Evolutionary conservation across 2,797 vertebrate species (phyloP), one percentile per base, ranked within the genome.

Genomic region (Hydrolagus colliei): DNA sequence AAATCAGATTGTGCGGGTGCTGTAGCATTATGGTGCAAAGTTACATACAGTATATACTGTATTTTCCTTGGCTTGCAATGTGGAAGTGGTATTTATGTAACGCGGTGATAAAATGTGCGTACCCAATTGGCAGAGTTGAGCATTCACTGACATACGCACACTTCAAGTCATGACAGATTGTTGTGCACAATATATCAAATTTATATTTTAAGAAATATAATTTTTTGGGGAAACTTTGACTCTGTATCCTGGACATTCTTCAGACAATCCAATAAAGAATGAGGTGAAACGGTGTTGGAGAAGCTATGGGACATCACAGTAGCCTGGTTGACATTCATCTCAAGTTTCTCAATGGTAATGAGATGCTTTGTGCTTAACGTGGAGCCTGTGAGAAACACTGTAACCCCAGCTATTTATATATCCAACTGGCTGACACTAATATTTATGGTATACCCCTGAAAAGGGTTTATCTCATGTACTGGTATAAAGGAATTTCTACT

Each of bases 181-280:
- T 84, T 84, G 79, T 63, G 65, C 32, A 84, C 10, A 32, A 68
- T 84, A 84, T 84, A 67, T 52, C 65, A 71, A 84, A 84, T 71
- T 52, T 84, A 84, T 84, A 84, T 84, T 84, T 84, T 84, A 84
- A 68, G 32, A 18, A 61, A 71, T 41, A 13, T 68, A 82, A 68
- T 18, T 68, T 84, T 80, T 84, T 84, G 67, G 79, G 27, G 41
- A 84, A 84, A 71, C 65, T 84, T 84, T 84, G 41, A 73, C 10
- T 9, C 7, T 84, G 79, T 84, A 84, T 52, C 79, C 71, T 84
- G 79, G 79, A 84, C 65, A 52, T 84, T 84, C 79, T 84, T 84
- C 41, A 84, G 79, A 84, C 79, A 84, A 84, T 84, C 79, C 79
- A 84, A 84, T 84, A 84, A 84, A 84, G 65, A 84, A 41, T 84